Evolutionary conservation across 1,140 invertebrate species (phyloP), one percentile per base, ranked within the genome.

Genomic region (Drosophila equinoxialis): DNA sequence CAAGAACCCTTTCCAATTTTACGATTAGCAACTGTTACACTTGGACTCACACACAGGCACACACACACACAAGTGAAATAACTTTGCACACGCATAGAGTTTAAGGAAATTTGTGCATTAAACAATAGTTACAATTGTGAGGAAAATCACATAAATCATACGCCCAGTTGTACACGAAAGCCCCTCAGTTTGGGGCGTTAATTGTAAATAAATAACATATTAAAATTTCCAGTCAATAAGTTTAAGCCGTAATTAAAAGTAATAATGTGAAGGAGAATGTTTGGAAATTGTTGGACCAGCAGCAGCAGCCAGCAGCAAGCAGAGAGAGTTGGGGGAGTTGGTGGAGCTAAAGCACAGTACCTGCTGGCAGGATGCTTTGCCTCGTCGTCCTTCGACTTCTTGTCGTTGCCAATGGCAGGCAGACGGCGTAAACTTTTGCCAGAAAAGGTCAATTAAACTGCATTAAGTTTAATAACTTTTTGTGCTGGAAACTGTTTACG

Each of bases 191-290:
- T 65, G 66, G 78, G 68, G 83, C 82, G 83, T 86, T 86, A 87
- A 87, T 89, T 83, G 84, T 87, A 83, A 89, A 87, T 87, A 87
- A 87, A 87, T 89, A 89, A 83, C 84, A 87, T 87, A 87, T 87
- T 87, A 87, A 87, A 87, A 87, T 87, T 87, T 87, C 83, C 83
- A 87, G 79, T 89, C 83, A 87, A 89, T 87, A 83, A 79, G 73
- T 80, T 87, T 89, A 83, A 87, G 84, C 84, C 80, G 70, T 87
- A 87, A 87, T 87, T 87, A 89, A 89, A 89, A 87, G 83, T 80
- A 89, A 87, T 89, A 87, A 89, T 89, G 77, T 73, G 84, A 78
- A 41, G 76, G 65, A 63, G 51, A 67, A 73, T 68, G 63, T 45
- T 79, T 74, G 57, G 10, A 62, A 42, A 63, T 51, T 57, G 41